Base-by-base conservation (phyloP, 2,888 invertebrate genomes). In the Aspidiotus rigidus region DNA sequence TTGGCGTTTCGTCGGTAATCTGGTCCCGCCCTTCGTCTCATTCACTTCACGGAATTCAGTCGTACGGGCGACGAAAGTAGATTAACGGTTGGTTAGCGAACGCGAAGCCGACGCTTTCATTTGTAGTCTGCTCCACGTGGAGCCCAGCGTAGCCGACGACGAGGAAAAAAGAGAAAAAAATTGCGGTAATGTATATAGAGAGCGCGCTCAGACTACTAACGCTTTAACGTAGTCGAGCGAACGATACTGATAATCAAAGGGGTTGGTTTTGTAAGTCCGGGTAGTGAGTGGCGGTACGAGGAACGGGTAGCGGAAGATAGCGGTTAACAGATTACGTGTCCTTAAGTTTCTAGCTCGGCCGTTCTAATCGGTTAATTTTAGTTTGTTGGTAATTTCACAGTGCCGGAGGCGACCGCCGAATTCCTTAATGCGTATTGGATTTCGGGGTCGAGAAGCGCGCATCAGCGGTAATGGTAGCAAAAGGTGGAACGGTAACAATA, bases 171-270 rank as follows among this genome's bases (percentile, higher is more conserved):
- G 28, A 28, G 28, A 28, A 56, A 55, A 67, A 59, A 67, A 67
- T 60, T 67, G 67, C 59, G 67, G 67, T 67, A 67, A 67, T 67
- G 60, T 67, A 67, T 67, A 67, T 67, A 67, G 67, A 67, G 67
- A 67, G 67, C 67, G 67, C 67, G 67, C 60, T 67, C 9, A 62
- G 64, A 64, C 59, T 67, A 49, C 67, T 59, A 28, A 57, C 44
- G 64, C 55, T 55, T 64, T 15, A 55, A 56, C 49, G 74, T 75
- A 76, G 74, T 74, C 74, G 74, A 74, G 74, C 73, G 74, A 74
- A 74, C 72, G 73, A 74, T 73, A 74, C 73, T 73, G 74, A 74
- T 73, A 74, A 74, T 73, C 73, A 74, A 71, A 72, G 71, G 72
- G 72, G 72, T 69, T 69, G 69, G 62, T 69, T 69, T 69, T 70